Base-by-base conservation (phyloP, 2,888 invertebrate genomes). In the Rhyacophila evoluta region DNA sequence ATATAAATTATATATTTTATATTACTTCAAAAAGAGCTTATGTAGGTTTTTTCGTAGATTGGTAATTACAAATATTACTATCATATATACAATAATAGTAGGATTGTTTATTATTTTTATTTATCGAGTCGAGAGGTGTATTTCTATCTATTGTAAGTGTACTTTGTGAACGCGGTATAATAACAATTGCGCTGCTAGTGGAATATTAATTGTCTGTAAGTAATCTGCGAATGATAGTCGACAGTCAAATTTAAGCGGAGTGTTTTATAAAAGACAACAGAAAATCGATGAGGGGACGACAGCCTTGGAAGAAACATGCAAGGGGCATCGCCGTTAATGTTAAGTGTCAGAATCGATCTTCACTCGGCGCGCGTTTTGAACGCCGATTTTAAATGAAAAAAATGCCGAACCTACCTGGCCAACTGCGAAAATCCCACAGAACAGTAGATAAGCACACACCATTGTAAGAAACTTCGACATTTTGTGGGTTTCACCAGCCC, bases 391-490 rank as follows among this genome's bases (percentile, higher is more conserved):
- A 39, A 37, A 38, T n/a, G 38, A 28, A 79, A 76, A 69, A 55
- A 72, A 29, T 25, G 29, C 3, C n/a, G 73, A 70, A 84, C 86
- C 90, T 87, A 91, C 91, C 91, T 90, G 89, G 85, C 89, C 89
- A 84, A 89, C 89, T 83, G 88, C 88, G 84, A 91, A 89, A 87
- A 89, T 89, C 87, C 90, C 91, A 88, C 89, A 88, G 87, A 90
- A 87, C 87, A 91, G 88, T 87, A 89, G 88, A 87, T 91, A 89
- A 87, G 90, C 91, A 91, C 90, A 89, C 86, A 91, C 87, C 88
- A 90, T 88, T 87, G 91, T 88, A 88, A 91, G 89, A 88, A 89
- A 90, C 87, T 90, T 91, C 91, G 91, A 88, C 91, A 92, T 92
- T 87, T 87, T 90, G 86, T 89, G 89, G 77, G 80, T 75, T 55